Percentiles rank a stretch among this genome's conserved stretches.
phyloP scores from a whole-genome alignment of 2,888 invertebrate species.

The Dolichomitus sp. region DNA sequence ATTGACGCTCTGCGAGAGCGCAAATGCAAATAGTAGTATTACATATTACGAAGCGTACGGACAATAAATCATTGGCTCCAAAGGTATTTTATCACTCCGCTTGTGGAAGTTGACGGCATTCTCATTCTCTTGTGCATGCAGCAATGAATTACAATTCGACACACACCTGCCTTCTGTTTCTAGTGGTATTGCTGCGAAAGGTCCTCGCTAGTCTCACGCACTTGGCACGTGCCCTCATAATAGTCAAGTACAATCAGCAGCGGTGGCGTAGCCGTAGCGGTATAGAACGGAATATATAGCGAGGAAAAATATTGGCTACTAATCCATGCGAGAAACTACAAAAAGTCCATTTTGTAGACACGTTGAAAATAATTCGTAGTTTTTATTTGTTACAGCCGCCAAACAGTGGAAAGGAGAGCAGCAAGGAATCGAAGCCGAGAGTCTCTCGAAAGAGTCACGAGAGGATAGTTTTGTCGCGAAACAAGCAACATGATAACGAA shows the following conservation, averaged over 20 bases:
- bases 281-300: too few relatives aligned
- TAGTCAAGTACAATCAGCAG: neutral
- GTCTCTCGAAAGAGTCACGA: conserved; percentile 41
- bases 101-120: conserved; percentile 47
- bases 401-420: conserved; percentile 59
- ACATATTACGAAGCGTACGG: neutral
- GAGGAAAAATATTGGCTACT: too few relatives aligned
- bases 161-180: conserved; percentile 38
- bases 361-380: conserved; percentile 42
- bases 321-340: too few relatives aligned
- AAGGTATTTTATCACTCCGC: conserved; percentile 13
- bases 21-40: neutral
- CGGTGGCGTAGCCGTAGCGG: neutral
- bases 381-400: conserved; percentile 66
- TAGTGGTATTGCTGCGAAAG: neutral
- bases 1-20: neutral
- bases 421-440: conserved; percentile 47
- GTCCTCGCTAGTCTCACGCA: conserved; percentile 1
- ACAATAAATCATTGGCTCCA: conserved; percentile 3
- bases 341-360: neutral
- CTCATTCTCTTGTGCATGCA: conserved; percentile 18
- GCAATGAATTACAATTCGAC: conserved; percentile 49
- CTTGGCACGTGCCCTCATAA: neutral
- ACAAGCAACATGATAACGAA: conserved; percentile 45
- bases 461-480: conserved; percentile 50